Conservation (phyloP, 2,888 invertebrate genomes). For the Trachelus stipa region DNA sequence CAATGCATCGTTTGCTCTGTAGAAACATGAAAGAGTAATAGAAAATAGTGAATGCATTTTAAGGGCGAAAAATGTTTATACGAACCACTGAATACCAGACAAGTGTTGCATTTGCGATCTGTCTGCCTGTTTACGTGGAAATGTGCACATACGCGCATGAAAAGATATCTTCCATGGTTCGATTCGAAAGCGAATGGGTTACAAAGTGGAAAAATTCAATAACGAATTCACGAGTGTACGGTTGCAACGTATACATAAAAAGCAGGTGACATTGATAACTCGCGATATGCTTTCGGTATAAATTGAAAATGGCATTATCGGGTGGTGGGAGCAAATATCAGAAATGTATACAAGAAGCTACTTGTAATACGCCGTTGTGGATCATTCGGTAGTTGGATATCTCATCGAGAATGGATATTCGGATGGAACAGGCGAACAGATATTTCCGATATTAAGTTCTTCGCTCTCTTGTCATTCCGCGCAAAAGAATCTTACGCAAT, state of each 20-base stretch:
- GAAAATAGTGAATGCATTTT: background rate
- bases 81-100: background rate
- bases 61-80: background rate
- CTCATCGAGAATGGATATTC: slow-evolving; percentile 44
- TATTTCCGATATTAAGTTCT: slow-evolving; percentile 16
- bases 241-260: background rate
- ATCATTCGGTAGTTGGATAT: slow-evolving; percentile 44
- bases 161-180: background rate
- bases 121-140: background rate
- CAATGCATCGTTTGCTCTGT: slow-evolving; percentile 64
- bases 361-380: background rate
- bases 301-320: slow-evolving; percentile 35
- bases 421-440: slow-evolving; percentile 32
- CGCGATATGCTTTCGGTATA: background rate
- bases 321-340: slow-evolving; percentile 43
- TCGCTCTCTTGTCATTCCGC: background rate
- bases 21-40: slow-evolving; percentile 36
- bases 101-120: background rate
- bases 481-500: background rate
- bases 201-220: background rate
- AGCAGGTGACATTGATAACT: background rate
- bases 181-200: background rate
- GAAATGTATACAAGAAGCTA: slow-evolving; percentile 13
- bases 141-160: background rate
- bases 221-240: background rate